Evolutionary conservation across 2,888 invertebrate species (phyloP).

Genomic region (Diarsia dahlii): DNA sequence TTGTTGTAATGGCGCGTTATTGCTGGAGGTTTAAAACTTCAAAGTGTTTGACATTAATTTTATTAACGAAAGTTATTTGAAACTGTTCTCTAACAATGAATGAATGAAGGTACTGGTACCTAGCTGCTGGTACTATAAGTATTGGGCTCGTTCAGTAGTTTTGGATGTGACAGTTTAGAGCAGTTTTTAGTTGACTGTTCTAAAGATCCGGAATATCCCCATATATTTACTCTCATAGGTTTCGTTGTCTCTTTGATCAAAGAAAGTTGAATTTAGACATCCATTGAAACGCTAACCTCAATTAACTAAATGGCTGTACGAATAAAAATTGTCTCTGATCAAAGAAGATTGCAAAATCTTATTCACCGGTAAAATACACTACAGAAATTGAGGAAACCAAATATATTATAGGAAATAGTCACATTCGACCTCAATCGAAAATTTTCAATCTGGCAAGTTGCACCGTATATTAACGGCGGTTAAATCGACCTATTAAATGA

Average conservation of each 20-base stretch:
- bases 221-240: not conserved
- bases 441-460: conserved; percentile 22
- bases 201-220: not conserved
- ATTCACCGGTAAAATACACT: conserved; percentile 15
- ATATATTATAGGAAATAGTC: conserved; percentile 21
- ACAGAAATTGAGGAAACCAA: conserved; percentile 47
- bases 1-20: conserved; percentile 31
- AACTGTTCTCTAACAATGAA: not conserved
- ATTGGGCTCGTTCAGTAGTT: not conserved
- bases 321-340: conserved; percentile 36
- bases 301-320: conserved; percentile 12
- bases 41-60: conserved; percentile 17
- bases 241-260: conserved; percentile 19
- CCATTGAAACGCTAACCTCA: conserved; percentile 27
- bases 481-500: conserved; percentile 56
- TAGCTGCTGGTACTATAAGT: no score
- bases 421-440: conserved; percentile 25
- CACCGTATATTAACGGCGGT: conserved; percentile 53
- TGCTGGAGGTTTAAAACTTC: conserved; percentile 9
- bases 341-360: conserved; percentile 26
- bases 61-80: conserved; percentile 20
- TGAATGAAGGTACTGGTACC: not conserved
- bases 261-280: conserved; percentile 34
- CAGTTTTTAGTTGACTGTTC: not conserved
- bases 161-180: not conserved